Evolutionary conservation across 2,797 vertebrate genomes (phyloP).

Genomic region (Jordanella pulchra): DNA sequence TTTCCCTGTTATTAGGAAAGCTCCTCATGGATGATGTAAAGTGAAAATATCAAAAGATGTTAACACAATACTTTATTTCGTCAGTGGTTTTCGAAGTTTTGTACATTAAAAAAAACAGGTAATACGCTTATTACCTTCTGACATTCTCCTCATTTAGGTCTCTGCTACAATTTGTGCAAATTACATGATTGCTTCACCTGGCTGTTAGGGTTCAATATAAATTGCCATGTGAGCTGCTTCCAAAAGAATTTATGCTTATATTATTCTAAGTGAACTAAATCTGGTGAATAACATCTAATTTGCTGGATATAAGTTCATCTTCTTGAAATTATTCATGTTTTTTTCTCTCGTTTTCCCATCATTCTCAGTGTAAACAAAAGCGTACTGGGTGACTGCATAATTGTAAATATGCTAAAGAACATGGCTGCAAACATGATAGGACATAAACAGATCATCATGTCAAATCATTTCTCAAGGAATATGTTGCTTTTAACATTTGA

Average conservation of each 20-base stretch:
- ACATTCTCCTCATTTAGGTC: not conserved
- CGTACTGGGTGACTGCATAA: not conserved
- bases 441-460: not conserved
- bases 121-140: not conserved
- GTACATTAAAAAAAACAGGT: not conserved
- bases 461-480: too few relatives aligned
- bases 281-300: not conserved
- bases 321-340: not conserved
- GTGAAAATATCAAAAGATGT: not conserved
- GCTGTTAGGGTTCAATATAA: too few relatives aligned
- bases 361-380: not conserved
- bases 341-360: not conserved
- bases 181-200: not conserved
- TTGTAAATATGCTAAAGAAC: not conserved
- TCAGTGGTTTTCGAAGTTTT: not conserved
- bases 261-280: not conserved
- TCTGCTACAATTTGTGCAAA: not conserved
- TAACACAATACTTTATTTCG: not conserved
- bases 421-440: too few relatives aligned
- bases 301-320: not conserved
- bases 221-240: too few relatives aligned
- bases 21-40: not conserved
- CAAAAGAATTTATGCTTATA: too few relatives aligned
- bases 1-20: not conserved
- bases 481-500: too few relatives aligned